A percentile compares a stretch with the other conserved stretches of the same genome.
phyloP scores from a whole-genome alignment of 1,140 invertebrate genomes.

The Pantala flavescens region DNA sequence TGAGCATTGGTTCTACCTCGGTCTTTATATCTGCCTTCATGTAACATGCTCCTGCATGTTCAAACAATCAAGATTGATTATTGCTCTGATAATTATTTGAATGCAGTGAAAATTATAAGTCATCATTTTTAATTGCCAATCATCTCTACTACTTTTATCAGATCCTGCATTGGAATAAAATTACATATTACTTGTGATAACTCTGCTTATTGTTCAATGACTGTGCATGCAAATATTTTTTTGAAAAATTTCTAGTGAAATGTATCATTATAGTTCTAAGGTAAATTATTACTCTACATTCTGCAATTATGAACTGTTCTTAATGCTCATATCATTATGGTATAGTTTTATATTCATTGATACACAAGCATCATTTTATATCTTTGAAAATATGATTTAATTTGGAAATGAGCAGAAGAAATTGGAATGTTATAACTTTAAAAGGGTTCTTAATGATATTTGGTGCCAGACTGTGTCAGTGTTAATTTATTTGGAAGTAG shows the following conservation, averaged over 20 bases:
- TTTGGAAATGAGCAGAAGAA: no score
- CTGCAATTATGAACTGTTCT: no score
- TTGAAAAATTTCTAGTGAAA: not conserved
- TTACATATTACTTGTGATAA: not conserved
- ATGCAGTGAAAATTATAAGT: not conserved
- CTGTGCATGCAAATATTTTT: slow-evolving; percentile 7
- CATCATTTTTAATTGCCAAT: not conserved
- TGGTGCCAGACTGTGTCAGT: not conserved
- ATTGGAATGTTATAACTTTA: no score
- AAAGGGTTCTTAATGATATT: not conserved
- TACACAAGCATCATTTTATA: no score
- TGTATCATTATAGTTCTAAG: not conserved
- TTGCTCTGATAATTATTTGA: no score
- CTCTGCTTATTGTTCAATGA: not conserved
- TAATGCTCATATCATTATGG: not conserved
- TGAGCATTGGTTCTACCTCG: slow-evolving; percentile 8
- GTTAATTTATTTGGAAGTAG: not conserved
- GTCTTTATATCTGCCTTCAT: not conserved
- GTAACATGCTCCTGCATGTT: not conserved
- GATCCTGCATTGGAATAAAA: not conserved
- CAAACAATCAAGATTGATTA: no score
- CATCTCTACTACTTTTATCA: not conserved
- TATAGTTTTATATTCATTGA: not conserved
- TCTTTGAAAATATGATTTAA: no score
- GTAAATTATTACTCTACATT: no score